phyloP scores from a whole-genome alignment of 2,888 invertebrate genomes.

The Athalia cordata region DNA sequence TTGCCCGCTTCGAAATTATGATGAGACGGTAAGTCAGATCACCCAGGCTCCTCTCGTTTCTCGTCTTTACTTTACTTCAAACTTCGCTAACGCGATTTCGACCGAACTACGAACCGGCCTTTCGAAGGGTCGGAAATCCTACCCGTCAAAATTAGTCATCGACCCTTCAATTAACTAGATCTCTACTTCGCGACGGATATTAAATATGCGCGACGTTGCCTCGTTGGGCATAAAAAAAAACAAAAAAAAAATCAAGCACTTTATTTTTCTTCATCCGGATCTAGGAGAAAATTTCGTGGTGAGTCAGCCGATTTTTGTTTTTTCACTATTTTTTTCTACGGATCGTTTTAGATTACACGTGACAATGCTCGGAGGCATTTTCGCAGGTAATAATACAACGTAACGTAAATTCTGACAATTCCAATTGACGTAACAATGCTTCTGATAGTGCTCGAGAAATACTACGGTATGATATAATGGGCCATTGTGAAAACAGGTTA shows the following conservation, averaged over 20 bases:
- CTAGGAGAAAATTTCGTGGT: too few species aligned
- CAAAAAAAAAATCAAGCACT: too few species aligned
- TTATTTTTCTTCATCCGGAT: too few species aligned
- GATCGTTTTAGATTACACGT: background rate
- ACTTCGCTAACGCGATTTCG: slow-evolving; percentile 17
- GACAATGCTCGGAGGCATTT: slow-evolving; percentile 20
- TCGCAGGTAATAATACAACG: slow-evolving; percentile 29
- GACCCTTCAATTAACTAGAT: slow-evolving; percentile 30
- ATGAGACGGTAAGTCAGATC: slow-evolving; percentile 43
- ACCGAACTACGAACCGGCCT: background rate
- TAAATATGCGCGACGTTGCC: slow-evolving; percentile 15
- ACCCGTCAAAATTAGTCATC: slow-evolving; percentile 28
- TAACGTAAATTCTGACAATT: slow-evolving; percentile 29
- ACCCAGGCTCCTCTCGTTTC: background rate
- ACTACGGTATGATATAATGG: slow-evolving; percentile 29
- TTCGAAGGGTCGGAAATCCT: background rate
- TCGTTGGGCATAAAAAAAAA: background rate
- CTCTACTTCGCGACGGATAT: slow-evolving; percentile 22
- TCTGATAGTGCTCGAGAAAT: slow-evolving; percentile 30
- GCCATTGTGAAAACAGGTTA: slow-evolving; percentile 32
- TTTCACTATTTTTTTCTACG: background rate
- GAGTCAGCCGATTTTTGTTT: too few species aligned
- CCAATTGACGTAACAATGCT: slow-evolving; percentile 35
- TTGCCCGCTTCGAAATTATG: slow-evolving; percentile 62
- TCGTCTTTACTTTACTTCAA: background rate